Percentiles rank a stretch among this genome's conserved stretches.
phyloP scores from a whole-genome alignment of 2,888 invertebrate genomes.

The Oscheius myriophilus region DNA sequence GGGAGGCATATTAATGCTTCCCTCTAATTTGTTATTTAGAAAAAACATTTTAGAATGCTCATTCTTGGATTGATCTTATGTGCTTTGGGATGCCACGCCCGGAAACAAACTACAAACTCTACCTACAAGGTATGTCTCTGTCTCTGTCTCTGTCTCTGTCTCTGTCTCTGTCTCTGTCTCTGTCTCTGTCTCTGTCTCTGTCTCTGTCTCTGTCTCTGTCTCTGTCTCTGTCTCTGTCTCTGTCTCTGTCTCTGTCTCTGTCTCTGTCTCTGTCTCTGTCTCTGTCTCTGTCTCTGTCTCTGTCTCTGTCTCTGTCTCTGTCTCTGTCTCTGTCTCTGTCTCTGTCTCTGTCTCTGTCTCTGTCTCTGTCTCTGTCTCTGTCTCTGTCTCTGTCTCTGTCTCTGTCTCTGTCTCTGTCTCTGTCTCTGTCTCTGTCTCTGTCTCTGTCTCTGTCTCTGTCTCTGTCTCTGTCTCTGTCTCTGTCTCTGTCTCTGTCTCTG shows the following conservation, averaged over 20 bases:
- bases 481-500: constrained; percentile 1
- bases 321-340: background rate
- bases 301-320: background rate
- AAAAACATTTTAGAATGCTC: background rate
- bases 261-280: constrained; percentile 20
- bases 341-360: background rate
- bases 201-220: constrained; percentile 18
- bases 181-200: constrained; percentile 12
- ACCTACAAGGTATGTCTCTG: background rate
- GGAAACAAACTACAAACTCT: constrained; percentile 4
- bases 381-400: constrained; percentile 13
- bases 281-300: constrained; percentile 5
- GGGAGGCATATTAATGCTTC: too few species aligned
- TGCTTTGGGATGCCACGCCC: background rate
- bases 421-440: constrained; percentile 14
- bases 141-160: background rate
- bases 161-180: constrained; percentile 7
- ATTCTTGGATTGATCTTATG: constrained; percentile 1
- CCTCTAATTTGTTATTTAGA: too few species aligned
- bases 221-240: constrained; percentile 20
- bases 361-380: constrained; percentile 11
- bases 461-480: constrained; percentile 16
- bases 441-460: constrained; percentile 17
- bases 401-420: constrained; percentile 20
- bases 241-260: constrained; percentile 11